Percentiles rank a stretch among this genome's conserved stretches.
phyloP scores from a whole-genome alignment of 2,888 invertebrate species.

The Drosophila cyrtoloma region DNA sequence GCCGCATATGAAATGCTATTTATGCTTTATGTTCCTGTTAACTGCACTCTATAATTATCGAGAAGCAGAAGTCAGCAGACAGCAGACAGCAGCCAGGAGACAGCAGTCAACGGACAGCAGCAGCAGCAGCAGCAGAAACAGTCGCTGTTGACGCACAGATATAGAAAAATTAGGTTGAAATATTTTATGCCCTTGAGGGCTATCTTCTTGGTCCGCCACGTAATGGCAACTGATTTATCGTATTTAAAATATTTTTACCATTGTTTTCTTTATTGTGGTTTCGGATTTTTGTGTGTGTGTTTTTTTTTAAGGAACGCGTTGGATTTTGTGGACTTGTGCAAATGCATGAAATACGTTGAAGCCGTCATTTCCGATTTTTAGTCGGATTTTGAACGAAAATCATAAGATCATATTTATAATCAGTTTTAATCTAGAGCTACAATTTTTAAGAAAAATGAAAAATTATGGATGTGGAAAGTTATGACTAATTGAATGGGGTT shows the following conservation, averaged over 20 bases:
- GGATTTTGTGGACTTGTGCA: not conserved
- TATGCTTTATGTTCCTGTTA: slow-evolving; percentile 66
- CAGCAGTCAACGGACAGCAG: not conserved
- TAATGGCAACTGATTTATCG: slow-evolving; percentile 63
- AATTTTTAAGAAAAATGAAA: not conserved
- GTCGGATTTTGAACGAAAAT: not conserved
- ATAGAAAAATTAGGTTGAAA: slow-evolving; percentile 32
- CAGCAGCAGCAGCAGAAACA: not conserved
- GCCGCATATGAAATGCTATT: slow-evolving; percentile 60
- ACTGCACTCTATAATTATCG: slow-evolving; percentile 66
- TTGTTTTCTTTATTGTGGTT: slow-evolving; percentile 4
- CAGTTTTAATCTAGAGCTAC: not conserved
- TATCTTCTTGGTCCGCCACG: slow-evolving; percentile 39
- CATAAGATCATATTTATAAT: not conserved
- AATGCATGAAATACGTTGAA: not conserved
- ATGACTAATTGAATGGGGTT: too few species aligned
- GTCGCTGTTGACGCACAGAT: slow-evolving; percentile 5
- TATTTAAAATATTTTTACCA: slow-evolving; percentile 50
- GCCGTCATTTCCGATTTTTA: not conserved
- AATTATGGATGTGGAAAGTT: too few species aligned
- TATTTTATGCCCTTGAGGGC: slow-evolving; percentile 48
- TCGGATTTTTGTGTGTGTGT: not conserved
- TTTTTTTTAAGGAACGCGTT: not conserved
- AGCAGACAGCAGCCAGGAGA: not conserved
- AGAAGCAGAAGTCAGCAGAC: slow-evolving; percentile 36